Conservation (phyloP, 1,140 invertebrate species). For the Pseudomyrmex concolor region DNA sequence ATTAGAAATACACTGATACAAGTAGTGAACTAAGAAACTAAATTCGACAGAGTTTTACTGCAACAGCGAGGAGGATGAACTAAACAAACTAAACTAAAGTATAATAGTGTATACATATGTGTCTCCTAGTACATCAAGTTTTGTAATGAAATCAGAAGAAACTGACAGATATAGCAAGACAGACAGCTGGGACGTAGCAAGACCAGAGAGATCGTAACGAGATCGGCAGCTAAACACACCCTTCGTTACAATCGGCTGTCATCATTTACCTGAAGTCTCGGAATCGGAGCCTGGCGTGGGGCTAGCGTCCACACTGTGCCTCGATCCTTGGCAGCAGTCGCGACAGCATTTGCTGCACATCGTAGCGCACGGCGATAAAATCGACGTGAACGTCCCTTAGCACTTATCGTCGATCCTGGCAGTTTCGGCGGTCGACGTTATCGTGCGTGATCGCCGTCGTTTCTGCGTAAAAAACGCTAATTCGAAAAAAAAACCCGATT, state of each 20-base stretch:
- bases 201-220: constrained; percentile 12
- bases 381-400: constrained; percentile 45
- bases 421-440: constrained; percentile 23
- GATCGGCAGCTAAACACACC: constrained; percentile 2
- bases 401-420: constrained; percentile 44
- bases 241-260: constrained; percentile 36
- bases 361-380: constrained; percentile 61
- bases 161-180: neutral
- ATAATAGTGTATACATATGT: neutral
- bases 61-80: neutral
- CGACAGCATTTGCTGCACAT: constrained; percentile 84
- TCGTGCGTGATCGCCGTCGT: constrained; percentile 30
- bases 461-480: constrained; percentile 31
- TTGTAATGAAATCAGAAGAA: constrained; percentile 11
- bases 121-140: neutral
- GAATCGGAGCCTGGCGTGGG: constrained; percentile 82
- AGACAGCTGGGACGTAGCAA: constrained; percentile 7
- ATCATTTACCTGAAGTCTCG: constrained; percentile 80
- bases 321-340: constrained; percentile 83
- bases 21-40: constrained; percentile 1
- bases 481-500: constrained; percentile 12
- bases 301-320: constrained; percentile 82
- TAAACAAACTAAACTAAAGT: constrained; percentile 13
- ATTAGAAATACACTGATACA: constrained; percentile 12
- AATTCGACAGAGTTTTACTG: constrained; percentile 13